Evolutionary conservation across 2,888 invertebrate genomes (phyloP), one percentile per base, ranked within the genome.

Genomic region (Polyploca ridens): DNA sequence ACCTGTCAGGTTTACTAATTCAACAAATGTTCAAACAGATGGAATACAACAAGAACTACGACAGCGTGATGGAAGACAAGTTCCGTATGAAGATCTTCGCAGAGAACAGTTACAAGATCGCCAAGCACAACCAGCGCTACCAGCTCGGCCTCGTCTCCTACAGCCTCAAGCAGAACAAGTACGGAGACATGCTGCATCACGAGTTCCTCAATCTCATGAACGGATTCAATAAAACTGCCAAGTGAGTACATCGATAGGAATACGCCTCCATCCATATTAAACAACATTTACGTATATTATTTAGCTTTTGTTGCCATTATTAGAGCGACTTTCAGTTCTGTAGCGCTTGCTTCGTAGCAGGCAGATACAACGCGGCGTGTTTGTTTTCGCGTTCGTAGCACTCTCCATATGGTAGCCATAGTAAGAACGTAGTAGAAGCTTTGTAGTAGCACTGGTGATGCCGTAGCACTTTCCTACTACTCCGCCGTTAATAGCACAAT

Each of bases 1-100:
- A 6, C 7, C 41, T 41, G 4, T n/a, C 27, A 27, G 27, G 27
- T 27, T n/a, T 46, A 46, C 10, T 7, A 46, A 46, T 1, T 1
- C 3, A n/a, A 19, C 2, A 19, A 19, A 10, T 54, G 10, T 54
- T 41, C 33, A 27, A 10, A 14, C 95, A 85, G 95, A 64, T 93
- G 85, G 93, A 96, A 80, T 96, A 97, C 86, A 88, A 90, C 33
- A 97, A 97, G 87, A 73, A 80, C 0, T 98, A 98, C 85, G 90
- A 94, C 7, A 96, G 94, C 78, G 96, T 96, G 1, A 94, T 96
- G 0, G 98, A 98, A 83, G 98, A 98, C 83, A 95, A 95, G 75
- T 98, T 97, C 91, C 96, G 98, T 62, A 95, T 97, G 96, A 98
- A 98, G 91, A 97, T 98, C 77, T 98, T 96, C 88, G 96, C 98